Base-by-base conservation (phyloP, 1,140 invertebrate species). In the Akabosia matsudoensis region DNA sequence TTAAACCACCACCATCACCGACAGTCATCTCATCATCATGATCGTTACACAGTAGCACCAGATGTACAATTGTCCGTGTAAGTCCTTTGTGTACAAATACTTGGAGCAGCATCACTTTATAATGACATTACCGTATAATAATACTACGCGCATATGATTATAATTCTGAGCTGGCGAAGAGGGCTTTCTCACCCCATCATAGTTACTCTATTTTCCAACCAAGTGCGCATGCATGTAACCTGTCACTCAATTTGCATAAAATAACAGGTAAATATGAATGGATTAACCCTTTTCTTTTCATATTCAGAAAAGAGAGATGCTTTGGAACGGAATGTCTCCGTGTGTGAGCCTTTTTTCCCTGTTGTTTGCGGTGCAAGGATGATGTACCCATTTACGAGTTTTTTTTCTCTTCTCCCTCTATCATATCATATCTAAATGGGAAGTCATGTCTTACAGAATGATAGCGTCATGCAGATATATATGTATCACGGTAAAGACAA, bases 191-290 rank as follows among this genome's bases (percentile, higher is more conserved):
- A 67, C 61, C 61, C 61, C 61, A 67, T 67, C 61, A 67, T 31
- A 56, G 7, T n/a, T n/a, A n/a, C n/a, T n/a, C n/a, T n/a, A n/a
- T n/a, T n/a, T 45, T 24, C 24, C 24, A 61, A 24, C 61, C 61
- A 67, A 67, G 61, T 67, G 61, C 37, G 37, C 37, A 45, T 45
- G 37, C 61, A 67, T 67, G 61, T 67, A 67, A 67, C 61, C 61
- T 67, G 61, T 67, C 61, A 67, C 61, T 67, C 61, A 67, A 67
- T 67, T 67, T 67, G 61, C 61, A 67, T 67, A 67, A 67, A 30
- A 67, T 67, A 67, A 67, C 61, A 67, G 61, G 61, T 67, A 31
- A 67, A 67, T 30, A 56, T 56, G 54, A 56, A 56, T 56, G 54
- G 54, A 56, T 56, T 56, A 56, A 56, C 54, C 54, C 54, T 56